Base-by-base conservation (phyloP, 2,888 invertebrate species). In the Scaptodrosophila latifasciaeformis region DNA sequence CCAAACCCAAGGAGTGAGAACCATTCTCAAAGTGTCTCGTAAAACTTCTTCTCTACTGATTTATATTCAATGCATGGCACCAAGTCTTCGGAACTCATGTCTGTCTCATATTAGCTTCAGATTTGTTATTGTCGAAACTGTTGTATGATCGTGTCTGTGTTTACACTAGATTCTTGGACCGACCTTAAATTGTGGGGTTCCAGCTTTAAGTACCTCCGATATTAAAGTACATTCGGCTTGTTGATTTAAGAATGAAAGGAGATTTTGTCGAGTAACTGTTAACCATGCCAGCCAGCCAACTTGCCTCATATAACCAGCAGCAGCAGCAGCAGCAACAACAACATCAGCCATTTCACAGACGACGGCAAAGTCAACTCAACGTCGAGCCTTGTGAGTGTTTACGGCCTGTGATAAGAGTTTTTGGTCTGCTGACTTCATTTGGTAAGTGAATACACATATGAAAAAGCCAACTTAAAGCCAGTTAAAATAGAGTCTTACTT, bases 391-490 rank as follows among this genome's bases (percentile, higher is more conserved):
- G 85, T 60, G 81, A 84, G 58, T 86, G 86, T 65, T 70, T 86
- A 59, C 77, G 82, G 67, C 85, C 85, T 62, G 71, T 85, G 56
- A 86, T 86, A 78, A 78, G 86, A 59, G 74, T 85, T 64, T 84
- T 83, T 76, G 86, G 86, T 68, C 70, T 86, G 62, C 78, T 84
- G 68, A 85, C 86, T 60, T 83, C 86, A 57, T 82, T 85, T 69
- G 86, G 86, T 86, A 70, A 85, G 85, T 71, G 54, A 29, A 17
- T 24, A 19, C 30, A 19, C 24, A 19, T 6, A 30, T 48, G 30
- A 30, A 40, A n/a, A n/a, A n/a, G n/a, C n/a, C n/a, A n/a, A n/a
- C n/a, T n/a, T n/a, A n/a, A n/a, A n/a, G n/a, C n/a, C n/a, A n/a
- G n/a, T n/a, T n/a, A n/a, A n/a, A n/a, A n/a, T n/a, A n/a, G n/a